These are phyloP conservation scores for Calvadosia cruxmelitensis DNA, from an alignment of 30 jellyfish, hydroid and myxozoan genomes.

Conservation along the genomic window DNA sequence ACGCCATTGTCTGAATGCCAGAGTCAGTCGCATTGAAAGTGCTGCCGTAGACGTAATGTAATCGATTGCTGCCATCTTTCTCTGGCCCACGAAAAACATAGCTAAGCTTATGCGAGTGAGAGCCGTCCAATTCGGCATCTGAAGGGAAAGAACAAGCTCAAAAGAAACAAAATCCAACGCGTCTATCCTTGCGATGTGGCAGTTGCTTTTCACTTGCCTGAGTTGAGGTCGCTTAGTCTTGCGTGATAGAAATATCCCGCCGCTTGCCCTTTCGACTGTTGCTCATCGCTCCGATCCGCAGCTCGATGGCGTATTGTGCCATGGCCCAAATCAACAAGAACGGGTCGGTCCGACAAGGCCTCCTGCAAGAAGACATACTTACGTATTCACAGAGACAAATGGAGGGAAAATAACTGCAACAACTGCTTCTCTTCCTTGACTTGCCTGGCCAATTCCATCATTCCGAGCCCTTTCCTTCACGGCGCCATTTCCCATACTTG, in stretches of 20 bases:
- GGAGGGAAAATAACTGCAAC: too few species aligned
- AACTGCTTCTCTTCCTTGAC: too few species aligned
- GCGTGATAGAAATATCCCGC: slow-evolving; percentile 92
- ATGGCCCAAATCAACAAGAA: slow-evolving; percentile 84
- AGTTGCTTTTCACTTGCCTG: slow-evolving; percentile 19
- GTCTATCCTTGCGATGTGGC: too few species aligned
- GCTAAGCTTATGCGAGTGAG: slow-evolving; percentile 46
- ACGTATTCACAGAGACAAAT: too few species aligned
- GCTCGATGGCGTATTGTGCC: slow-evolving; percentile 93
- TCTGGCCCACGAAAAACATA: slow-evolving; percentile 84
- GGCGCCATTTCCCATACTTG: too few species aligned
- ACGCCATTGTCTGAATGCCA: slow-evolving; percentile 37
- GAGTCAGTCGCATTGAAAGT: slow-evolving; percentile 52
- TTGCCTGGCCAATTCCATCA: too few species aligned
- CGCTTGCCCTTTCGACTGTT: slow-evolving; percentile 35
- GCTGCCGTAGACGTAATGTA: slow-evolving; percentile 80
- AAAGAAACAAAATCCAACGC: background rate
- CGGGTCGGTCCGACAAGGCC: slow-evolving; percentile 73
- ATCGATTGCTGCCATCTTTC: slow-evolving; percentile 55
- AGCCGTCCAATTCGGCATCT: slow-evolving; percentile 57
- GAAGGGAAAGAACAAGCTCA: background rate
- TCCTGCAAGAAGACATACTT: too few species aligned
- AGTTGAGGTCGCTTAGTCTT: slow-evolving; percentile 75
- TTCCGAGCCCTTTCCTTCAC: too few species aligned
- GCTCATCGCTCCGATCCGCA: slow-evolving; percentile 41